Base-by-base conservation (phyloP, 1,140 invertebrate species). In the Drosophila malerkotliana region DNA sequence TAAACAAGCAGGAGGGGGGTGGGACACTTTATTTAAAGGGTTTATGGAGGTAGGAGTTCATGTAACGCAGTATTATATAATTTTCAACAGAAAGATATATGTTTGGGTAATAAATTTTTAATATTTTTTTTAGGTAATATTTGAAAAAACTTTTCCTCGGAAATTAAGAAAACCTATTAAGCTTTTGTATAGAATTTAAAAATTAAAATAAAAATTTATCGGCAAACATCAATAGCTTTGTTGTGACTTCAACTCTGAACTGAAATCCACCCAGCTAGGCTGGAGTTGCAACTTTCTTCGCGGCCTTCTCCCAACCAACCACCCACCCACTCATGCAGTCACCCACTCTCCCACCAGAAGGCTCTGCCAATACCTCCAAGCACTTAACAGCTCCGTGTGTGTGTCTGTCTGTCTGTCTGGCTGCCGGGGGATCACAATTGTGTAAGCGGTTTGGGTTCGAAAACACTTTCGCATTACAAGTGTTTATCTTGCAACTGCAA, bases 401-500 rank as follows among this genome's bases (percentile, higher is more conserved):
- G 72, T 64, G 66, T 37, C 51, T 45, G 49, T 48, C 37, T 9
- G 7, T 30, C 61, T 51, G 32, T 49, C 26, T 32, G 26, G 30
- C 59, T 67, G 62, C 15, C 67, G 67, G 37, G 47, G 66, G 56
- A 37, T 44, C 71, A 44, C 41, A 82, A 82, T 87, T 85, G 82
- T 85, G 74, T 82, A 85, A 87, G 82, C 62, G 62, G 68, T 57
- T 67, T 67, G 68, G 51, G 66, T 62, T 77, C 52, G n/a, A 53
- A 81, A 81, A 77, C 73, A 87, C 82, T 87, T 87, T 87, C 82
- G 83, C 79, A 82, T 88, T 88, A 88, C 82, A 88, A 79, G 79
- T 87, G 82, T 88, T 87, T 87, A 88, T 66, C 71, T 88, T 76
- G 45, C 51, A 55, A 4, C 18, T 28, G 45, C 30, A 54, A 28